phyloP scores from a whole-genome alignment of 2,797 vertebrate genomes.

The Lutjanus argentimaculatus region DNA sequence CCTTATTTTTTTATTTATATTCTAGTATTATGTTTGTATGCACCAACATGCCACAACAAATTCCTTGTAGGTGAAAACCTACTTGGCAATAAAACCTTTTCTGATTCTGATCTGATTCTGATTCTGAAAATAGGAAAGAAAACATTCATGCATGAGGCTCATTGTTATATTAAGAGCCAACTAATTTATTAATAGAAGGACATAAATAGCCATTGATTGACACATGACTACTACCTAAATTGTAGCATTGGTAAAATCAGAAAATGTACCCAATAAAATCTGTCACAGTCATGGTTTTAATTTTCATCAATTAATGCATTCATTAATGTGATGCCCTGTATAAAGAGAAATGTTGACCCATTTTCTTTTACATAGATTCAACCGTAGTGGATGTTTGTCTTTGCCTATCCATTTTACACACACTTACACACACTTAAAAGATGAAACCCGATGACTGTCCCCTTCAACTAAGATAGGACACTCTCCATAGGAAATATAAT shows the following conservation, averaged over 20 bases:
- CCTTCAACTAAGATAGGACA: not conserved
- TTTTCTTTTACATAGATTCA: not conserved
- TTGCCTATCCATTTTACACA: not conserved
- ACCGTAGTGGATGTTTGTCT: not conserved
- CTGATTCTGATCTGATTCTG: no score
- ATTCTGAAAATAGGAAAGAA: no score
- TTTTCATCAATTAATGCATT: not conserved
- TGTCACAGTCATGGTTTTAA: not conserved
- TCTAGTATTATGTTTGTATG: no score
- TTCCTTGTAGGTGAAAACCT: no score
- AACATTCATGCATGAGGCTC: no score
- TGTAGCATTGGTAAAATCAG: not conserved
- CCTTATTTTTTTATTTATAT: no score
- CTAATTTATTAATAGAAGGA: not conserved
- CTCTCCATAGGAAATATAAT: not conserved
- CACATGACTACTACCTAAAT: not conserved
- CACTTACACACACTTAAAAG: conserved; percentile 3
- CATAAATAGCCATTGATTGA: not conserved
- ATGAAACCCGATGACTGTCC: not conserved
- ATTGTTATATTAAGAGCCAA: not conserved
- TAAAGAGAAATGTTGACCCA: not conserved
- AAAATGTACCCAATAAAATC: not conserved
- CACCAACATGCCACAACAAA: no score
- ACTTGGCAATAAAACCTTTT: no score
- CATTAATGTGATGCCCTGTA: not conserved